Percentiles rank a stretch among this genome's conserved stretches.
phyloP scores from a whole-genome alignment of 1,140 invertebrate genomes.

The Agrilus planipennis region DNA sequence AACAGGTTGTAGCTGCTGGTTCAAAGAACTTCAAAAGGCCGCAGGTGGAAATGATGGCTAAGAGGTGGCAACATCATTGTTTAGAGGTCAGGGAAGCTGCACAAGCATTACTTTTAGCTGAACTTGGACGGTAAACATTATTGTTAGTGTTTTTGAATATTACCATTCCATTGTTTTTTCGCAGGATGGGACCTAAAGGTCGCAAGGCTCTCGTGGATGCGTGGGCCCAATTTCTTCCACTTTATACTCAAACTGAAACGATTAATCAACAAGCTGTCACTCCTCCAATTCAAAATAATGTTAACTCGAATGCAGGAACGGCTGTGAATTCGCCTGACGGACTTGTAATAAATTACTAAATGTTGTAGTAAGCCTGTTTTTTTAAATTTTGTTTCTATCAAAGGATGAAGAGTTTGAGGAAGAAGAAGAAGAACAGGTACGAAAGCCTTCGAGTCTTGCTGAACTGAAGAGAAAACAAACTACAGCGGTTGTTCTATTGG shows the following conservation, averaged over 20 bases:
- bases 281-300: constrained; percentile 24
- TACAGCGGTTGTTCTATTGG: constrained; percentile 90
- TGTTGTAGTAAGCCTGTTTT: neutral
- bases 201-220: constrained; percentile 84
- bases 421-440: constrained; percentile 64
- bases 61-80: constrained; percentile 97
- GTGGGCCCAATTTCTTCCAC: constrained; percentile 89
- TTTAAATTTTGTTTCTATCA: neutral
- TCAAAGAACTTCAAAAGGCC: constrained; percentile 78
- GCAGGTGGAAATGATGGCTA: constrained; percentile 92
- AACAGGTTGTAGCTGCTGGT: constrained; percentile 38
- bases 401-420: constrained; percentile 74
- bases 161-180: neutral
- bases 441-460: constrained; percentile 70
- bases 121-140: constrained; percentile 56
- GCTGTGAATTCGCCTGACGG: constrained; percentile 36
- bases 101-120: constrained; percentile 88
- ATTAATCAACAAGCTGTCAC: constrained; percentile 43
- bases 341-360: constrained; percentile 14
- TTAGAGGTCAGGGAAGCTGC: constrained; percentile 93
- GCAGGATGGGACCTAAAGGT: constrained; percentile 77
- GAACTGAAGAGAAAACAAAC: constrained; percentile 92
- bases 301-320: constrained; percentile 31
- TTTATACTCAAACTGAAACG: constrained; percentile 64
- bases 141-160: neutral